Base-by-base conservation (phyloP, 1,140 invertebrate species). In the Bombus impatiens region DNA sequence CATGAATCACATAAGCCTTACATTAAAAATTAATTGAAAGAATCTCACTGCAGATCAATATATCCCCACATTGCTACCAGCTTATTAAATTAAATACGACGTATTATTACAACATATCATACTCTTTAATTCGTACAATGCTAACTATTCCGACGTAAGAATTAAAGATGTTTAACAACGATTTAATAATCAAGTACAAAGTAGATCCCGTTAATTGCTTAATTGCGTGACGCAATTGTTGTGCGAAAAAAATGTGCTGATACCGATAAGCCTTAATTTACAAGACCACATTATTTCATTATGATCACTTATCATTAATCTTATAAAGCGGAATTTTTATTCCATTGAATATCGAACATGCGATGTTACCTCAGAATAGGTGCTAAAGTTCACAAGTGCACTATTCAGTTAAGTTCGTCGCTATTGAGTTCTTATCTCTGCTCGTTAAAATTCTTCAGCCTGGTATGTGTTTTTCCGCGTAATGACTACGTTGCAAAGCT, bases 361-460 rank as follows among this genome's bases (percentile, higher is more conserved):
- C 42, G n/a, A 44, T 32, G 18, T 74, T 44, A 74, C 15, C 32
- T 44, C 6, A 44, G 13, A 40, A n/a, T 42, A 44, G 35, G 32
- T 12, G 13, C 62, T n/a, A 25, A n/a, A 8, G 10, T 22, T 78
- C 22, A 18, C 15, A 8, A 57, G 32, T 22, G 44, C 5, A 35
- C 28, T 37, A 68, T 68, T 67, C 40, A 28, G 5, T 68, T 47
- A 68, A 42, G 22, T 44, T 67, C 37, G 18, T 67, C 18, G 35
- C 25, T n/a, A 28, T 40, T 42, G 8, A 65, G 18, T 35, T 67
- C 18, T 80, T 80, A 80, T 80, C 78, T 68, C 47, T 25, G 15
- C 53, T 70, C 32, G 32, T 80, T 80, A 47, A 80, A 80, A 80
- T 70, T 70, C 78, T 70, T 53, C 22, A 32, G n/a, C 28, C 13